Conservation (phyloP, 2,113 vertebrate species). For the Ursus arctos region DNA sequence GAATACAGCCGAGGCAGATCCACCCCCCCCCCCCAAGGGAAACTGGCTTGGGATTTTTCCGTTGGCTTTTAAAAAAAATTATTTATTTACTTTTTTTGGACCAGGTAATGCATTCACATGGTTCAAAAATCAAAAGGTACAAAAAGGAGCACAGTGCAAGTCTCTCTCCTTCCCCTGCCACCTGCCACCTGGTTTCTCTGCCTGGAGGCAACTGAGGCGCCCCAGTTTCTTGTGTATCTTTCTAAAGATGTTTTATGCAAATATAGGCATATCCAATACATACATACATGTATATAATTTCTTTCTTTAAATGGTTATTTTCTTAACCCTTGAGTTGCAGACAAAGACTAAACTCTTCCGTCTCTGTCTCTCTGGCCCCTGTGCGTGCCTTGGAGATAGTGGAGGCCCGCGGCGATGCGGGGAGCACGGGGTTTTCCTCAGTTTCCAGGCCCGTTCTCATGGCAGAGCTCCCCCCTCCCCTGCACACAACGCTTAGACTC, state of each 20-base stretch:
- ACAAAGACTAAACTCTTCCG: neutral
- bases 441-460: neutral
- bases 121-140: constrained; percentile 73
- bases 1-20: constrained; percentile 22
- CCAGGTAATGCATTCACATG: constrained; percentile 55
- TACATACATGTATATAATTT: neutral
- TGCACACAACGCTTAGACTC: neutral
- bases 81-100: constrained; percentile 64
- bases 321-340: constrained; percentile 48
- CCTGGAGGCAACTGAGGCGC: constrained; percentile 42
- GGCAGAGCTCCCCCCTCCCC: neutral
- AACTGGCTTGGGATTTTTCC: constrained; percentile 61
- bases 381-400: neutral
- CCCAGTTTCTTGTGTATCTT: constrained; percentile 65
- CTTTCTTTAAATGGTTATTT: constrained; percentile 54
- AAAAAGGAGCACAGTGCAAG: constrained; percentile 53
- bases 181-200: constrained; percentile 57
- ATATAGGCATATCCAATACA: constrained; percentile 38
- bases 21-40: constrained; percentile 24
- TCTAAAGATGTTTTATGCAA: constrained; percentile 71
- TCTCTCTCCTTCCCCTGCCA: neutral
- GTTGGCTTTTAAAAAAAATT: neutral
- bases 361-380: neutral
- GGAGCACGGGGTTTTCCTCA: neutral
- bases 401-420: neutral